Evolutionary conservation across 2,797 vertebrate genomes (phyloP).

Genomic region (Notolabrus celidotus): DNA sequence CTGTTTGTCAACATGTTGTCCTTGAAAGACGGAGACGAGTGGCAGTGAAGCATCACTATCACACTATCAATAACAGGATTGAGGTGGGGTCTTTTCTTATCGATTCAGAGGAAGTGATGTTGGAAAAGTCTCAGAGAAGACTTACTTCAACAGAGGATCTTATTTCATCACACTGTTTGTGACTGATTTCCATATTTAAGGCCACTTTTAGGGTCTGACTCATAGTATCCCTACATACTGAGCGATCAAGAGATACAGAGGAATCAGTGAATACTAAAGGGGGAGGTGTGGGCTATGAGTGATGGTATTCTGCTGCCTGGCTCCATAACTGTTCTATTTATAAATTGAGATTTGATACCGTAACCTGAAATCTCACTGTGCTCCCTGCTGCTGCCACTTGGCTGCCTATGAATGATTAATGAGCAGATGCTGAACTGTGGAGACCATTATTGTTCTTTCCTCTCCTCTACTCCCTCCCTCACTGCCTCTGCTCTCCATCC

Average conservation of each 20-base stretch:
- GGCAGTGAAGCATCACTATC: slow-evolving; percentile 44
- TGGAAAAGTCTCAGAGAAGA: too few relatives aligned
- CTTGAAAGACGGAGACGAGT: slow-evolving; percentile 65
- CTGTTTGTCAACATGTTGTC: slow-evolving; percentile 52
- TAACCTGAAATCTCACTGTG: slow-evolving; percentile 83
- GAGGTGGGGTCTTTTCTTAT: slow-evolving; percentile 61
- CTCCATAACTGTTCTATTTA: slow-evolving; percentile 84
- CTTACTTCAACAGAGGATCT: background rate
- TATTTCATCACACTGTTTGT: slow-evolving; percentile 3
- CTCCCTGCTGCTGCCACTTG: slow-evolving; percentile 82
- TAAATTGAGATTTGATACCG: slow-evolving; percentile 86
- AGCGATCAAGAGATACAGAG: slow-evolving; percentile 24
- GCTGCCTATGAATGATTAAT: slow-evolving; percentile 86
- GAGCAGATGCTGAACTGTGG: slow-evolving; percentile 84
- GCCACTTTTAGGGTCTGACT: background rate
- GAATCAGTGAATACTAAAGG: slow-evolving; percentile 30
- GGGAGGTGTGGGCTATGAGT: slow-evolving; percentile 54
- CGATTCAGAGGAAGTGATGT: slow-evolving; percentile 36
- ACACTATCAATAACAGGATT: slow-evolving; percentile 40
- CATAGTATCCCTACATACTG: slow-evolving; percentile 12
- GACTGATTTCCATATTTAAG: slow-evolving; percentile 10
- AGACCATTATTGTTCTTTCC: slow-evolving; percentile 79
- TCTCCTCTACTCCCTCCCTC: slow-evolving; percentile 18
- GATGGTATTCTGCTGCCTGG: slow-evolving; percentile 68
- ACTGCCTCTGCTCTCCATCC: slow-evolving; percentile 33